These are phyloP conservation scores for Dasyornis broadbenti DNA, from an alignment of 2,113 vertebrate species.

Conservation along the genomic window DNA sequence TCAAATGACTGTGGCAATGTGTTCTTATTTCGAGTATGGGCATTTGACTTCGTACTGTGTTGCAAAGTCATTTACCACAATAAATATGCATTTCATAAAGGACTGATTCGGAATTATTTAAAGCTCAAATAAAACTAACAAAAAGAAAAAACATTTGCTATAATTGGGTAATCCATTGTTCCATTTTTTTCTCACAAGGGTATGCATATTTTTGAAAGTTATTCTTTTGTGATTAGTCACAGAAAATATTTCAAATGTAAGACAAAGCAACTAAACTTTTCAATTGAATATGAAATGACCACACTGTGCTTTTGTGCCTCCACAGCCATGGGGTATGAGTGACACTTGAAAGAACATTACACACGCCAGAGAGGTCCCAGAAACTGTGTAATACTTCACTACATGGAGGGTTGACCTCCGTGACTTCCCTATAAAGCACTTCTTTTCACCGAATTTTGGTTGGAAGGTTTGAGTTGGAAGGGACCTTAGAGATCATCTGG, in stretches of 20 bases:
- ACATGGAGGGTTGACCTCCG: not conserved
- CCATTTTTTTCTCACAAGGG: not conserved
- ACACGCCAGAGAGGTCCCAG: not conserved
- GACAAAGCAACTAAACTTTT: not conserved
- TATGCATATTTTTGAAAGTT: not conserved
- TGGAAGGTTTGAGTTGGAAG: not conserved
- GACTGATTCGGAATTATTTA: not conserved
- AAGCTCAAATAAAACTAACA: not conserved
- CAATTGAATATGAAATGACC: not conserved
- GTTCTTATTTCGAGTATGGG: slow-evolving; percentile 26
- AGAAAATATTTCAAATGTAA: not conserved
- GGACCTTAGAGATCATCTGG: not conserved
- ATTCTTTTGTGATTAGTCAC: not conserved
- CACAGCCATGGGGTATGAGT: not conserved
- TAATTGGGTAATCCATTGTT: not conserved
- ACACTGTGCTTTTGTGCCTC: not conserved
- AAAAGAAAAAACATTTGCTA: not conserved
- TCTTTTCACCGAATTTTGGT: not conserved
- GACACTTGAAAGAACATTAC: not conserved
- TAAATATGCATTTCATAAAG: slow-evolving; percentile 6
- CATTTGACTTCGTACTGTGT: not conserved
- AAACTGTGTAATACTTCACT: not conserved
- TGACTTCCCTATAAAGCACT: not conserved
- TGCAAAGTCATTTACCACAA: not conserved
- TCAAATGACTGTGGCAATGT: not conserved